These are phyloP conservation scores for Streblospio benedicti DNA, from an alignment of 1,140 invertebrate species.

Conservation along the genomic window DNA sequence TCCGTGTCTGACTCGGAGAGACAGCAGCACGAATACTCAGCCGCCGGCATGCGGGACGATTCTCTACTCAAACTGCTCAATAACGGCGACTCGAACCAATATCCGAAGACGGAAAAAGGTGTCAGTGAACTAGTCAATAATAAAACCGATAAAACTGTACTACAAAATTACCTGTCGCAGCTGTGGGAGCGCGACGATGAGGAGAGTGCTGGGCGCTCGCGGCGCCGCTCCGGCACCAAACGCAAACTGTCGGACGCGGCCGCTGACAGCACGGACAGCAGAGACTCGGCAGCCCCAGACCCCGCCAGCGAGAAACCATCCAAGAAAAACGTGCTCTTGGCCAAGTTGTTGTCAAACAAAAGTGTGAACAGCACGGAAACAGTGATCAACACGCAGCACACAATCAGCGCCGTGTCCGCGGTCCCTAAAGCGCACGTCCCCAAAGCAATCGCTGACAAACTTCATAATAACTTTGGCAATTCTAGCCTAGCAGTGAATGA, in stretches of 20 bases:
- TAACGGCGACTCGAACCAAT: too few species aligned
- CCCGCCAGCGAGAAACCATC: slow-evolving; percentile 13
- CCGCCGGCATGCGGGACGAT: slow-evolving; percentile 26
- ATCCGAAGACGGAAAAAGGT: too few species aligned
- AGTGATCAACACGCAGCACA: slow-evolving; percentile 45
- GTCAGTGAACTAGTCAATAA: too few species aligned
- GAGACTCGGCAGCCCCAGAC: slow-evolving; percentile 24
- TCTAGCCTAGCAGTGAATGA: not conserved
- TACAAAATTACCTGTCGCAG: too few species aligned
- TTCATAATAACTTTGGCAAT: not conserved
- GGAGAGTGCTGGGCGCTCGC: too few species aligned
- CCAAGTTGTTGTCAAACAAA: slow-evolving; percentile 68
- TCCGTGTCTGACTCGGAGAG: slow-evolving; percentile 22
- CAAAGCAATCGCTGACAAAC: not conserved
- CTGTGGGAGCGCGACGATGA: too few species aligned
- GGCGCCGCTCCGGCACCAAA: slow-evolving; percentile 13
- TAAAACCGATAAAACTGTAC: too few species aligned
- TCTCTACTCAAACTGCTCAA: slow-evolving; percentile 11
- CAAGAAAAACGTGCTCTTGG: slow-evolving; percentile 76
- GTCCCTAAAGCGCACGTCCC: slow-evolving; percentile 7
- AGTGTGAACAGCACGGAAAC: slow-evolving; percentile 59
- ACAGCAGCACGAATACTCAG: slow-evolving; percentile 15
- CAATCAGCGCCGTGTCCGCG: slow-evolving; percentile 15
- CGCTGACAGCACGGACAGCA: slow-evolving; percentile 28
- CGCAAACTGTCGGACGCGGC: slow-evolving; percentile 18